Base-by-base conservation (phyloP, 2,797 vertebrate species). In the Chiroxiphia lanceolata region DNA sequence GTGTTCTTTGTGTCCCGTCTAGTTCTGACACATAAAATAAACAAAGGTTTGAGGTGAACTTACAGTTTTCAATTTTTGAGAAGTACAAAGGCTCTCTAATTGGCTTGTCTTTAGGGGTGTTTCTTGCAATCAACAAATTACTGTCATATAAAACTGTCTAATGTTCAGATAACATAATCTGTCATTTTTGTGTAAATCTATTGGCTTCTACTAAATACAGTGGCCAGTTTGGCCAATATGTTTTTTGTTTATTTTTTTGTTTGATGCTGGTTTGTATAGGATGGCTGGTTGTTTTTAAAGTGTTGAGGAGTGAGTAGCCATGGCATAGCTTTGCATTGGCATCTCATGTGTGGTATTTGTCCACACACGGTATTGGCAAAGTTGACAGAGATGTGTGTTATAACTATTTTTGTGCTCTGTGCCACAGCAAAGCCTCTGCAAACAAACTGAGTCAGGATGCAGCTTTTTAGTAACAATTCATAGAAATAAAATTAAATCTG, bases 101-200 rank as follows among this genome's bases (percentile, higher is more conserved):
- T 81, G 83, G 33, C 42, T 79, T 93, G 95, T 96, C 68, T 96
- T 92, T 93, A 91, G 70, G 33, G 82, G 38, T 88, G 59, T 91
- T 89, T 93, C 82, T 96, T 90, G 59, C 71, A 95, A 87, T 82
- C 82, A 57, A 64, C 51, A n/a, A 83, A 72, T 87, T 78, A 75
- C 59, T 84, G 59, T 90, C 71, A 64, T 95, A 34, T 80, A 88
- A 94, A 70, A 36, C 11, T 70, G 7, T 65, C 42, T 47, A 50
- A 71, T 82, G 21, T 42, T 83, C 54, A 54, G 38, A 31, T 65
- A 61, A 21, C 5, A 11, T 29, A 42, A 47, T 34, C 36, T 59
- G 16, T 13, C 10, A 20, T 94, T 83, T 65, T 61, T 36, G 9
- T 44, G 14, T 72, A 61, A 88, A 51, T 57, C 44, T n/a, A 6